phyloP scores from a whole-genome alignment of 2,113 vertebrate species.

The Bothrops jararaca region DNA sequence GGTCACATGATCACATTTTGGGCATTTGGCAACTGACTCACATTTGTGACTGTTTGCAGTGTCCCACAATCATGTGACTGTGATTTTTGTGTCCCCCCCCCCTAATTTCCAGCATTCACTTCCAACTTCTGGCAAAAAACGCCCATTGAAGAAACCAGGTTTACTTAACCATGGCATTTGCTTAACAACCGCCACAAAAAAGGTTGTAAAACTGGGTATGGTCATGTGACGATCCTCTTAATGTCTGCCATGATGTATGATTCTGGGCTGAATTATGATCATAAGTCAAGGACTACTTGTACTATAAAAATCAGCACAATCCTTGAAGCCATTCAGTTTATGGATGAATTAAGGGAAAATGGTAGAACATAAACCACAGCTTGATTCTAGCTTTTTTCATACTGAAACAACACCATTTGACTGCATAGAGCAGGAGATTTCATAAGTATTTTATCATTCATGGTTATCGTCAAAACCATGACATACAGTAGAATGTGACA shows the following conservation, averaged over 20 bases:
- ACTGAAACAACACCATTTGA: not conserved
- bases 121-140: not conserved
- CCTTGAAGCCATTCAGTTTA: not conserved
- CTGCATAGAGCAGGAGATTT: not conserved
- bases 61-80: too few relatives aligned
- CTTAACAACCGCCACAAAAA: not conserved
- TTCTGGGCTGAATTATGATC: not conserved
- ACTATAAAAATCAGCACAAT: not conserved
- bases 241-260: not conserved
- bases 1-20: too few relatives aligned
- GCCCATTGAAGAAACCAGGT: not conserved
- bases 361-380: not conserved
- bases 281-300: not conserved
- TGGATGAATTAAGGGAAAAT: not conserved
- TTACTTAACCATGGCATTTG: not conserved
- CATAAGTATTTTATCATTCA: not conserved
- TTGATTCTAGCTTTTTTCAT: not conserved
- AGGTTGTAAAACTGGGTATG: not conserved
- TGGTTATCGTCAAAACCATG: not conserved
- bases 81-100: too few relatives aligned
- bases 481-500: not conserved
- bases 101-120: not conserved
- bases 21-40: too few relatives aligned
- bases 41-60: too few relatives aligned
- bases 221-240: not conserved